Base-by-base conservation (phyloP, 2,113 vertebrate genomes). In the Pimephales promelas region DNA sequence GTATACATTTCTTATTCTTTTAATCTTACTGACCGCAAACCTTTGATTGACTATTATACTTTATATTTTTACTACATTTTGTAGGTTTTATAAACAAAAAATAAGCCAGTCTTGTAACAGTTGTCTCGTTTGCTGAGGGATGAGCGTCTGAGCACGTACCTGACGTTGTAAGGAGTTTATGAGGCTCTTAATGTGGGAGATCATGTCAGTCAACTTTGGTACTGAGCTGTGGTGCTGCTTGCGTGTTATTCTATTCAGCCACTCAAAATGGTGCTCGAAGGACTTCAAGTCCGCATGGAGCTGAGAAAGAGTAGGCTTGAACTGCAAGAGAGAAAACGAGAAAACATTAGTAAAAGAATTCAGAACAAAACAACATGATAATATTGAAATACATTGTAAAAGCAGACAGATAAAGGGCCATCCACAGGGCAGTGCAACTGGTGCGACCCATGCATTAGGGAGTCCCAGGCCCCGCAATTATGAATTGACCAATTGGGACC, bases 211-310 rank as follows among this genome's bases (percentile, higher is more conserved):
- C 79, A 95, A 86, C 76, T 94, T 95, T 62, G 92, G 91, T 61
- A 92, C 81, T 5, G 91, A 88, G 10, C 90, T 88, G 84, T 94
- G 91, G 18, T 93, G 91, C 83, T 94, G 94, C 85, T 90, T 94
- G 88, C 92, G 92, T n/a, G 93, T 92, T 20, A 92, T 89, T 83
- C 36, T 90, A 90, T 90, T 94, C 59, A 95, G 89, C 94, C 94
- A 95, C 84, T 94, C 93, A 61, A 95, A 95, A 90, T 95, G 94
- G 81, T 93, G 92, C 90, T 94, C 93, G 16, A 94, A 95, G 45
- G 91, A 88, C 88, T 93, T 94, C 77, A 95, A 89, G 89, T 95
- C 94, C 0, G 92, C 85, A n/a, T 94, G 93, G 74, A 95, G 93
- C 90, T 94, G 93, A 56, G 93, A 90, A 52, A 95, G 93, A 14